These are phyloP conservation scores for Gnatocerus cornutus DNA, from an alignment of 2,888 invertebrate species.

Conservation along the genomic window DNA sequence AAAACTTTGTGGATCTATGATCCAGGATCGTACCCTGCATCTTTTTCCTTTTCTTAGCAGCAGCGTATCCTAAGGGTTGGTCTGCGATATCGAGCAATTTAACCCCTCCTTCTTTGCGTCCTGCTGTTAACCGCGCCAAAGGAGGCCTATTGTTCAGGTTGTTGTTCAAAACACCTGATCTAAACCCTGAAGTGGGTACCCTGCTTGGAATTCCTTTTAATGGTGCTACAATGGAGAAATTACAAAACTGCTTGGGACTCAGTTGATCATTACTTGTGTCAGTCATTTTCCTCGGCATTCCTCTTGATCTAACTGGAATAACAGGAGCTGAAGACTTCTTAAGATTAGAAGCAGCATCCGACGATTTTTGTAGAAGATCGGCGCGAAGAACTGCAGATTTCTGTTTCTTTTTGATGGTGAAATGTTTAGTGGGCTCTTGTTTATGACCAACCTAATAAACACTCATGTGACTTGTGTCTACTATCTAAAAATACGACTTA, in stretches of 20 bases:
- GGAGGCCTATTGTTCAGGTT: slow-evolving; percentile 74
- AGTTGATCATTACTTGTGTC: slow-evolving; percentile 83
- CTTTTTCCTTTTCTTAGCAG: slow-evolving; percentile 90
- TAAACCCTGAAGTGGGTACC: slow-evolving; percentile 80
- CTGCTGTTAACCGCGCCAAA: slow-evolving; percentile 77
- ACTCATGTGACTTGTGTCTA: slow-evolving; percentile 17
- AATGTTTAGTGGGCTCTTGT: slow-evolving; percentile 91
- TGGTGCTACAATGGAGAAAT: slow-evolving; percentile 77
- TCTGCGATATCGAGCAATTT: slow-evolving; percentile 95
- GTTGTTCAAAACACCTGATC: slow-evolving; percentile 72
- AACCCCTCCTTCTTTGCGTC: slow-evolving; percentile 91
- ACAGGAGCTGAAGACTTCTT: slow-evolving; percentile 92
- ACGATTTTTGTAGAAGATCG: slow-evolving; percentile 92
- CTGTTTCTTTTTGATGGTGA: slow-evolving; percentile 93
- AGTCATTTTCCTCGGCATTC: slow-evolving; percentile 97
- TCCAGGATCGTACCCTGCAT: slow-evolving; percentile 75
- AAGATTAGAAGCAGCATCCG: slow-evolving; percentile 90
- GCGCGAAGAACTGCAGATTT: slow-evolving; percentile 93
- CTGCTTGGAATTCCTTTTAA: slow-evolving; percentile 93
- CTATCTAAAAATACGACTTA: slow-evolving; percentile 68
- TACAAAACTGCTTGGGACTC: not conserved
- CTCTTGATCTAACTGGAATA: slow-evolving; percentile 88
- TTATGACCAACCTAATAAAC: slow-evolving; percentile 81
- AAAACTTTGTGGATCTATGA: too few species aligned
- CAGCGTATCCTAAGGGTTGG: slow-evolving; percentile 88